A percentile compares a stretch with the other conserved stretches of the same genome.
Conservation (phyloP, 2,797 vertebrate species). For the Vireo griseus region DNA sequence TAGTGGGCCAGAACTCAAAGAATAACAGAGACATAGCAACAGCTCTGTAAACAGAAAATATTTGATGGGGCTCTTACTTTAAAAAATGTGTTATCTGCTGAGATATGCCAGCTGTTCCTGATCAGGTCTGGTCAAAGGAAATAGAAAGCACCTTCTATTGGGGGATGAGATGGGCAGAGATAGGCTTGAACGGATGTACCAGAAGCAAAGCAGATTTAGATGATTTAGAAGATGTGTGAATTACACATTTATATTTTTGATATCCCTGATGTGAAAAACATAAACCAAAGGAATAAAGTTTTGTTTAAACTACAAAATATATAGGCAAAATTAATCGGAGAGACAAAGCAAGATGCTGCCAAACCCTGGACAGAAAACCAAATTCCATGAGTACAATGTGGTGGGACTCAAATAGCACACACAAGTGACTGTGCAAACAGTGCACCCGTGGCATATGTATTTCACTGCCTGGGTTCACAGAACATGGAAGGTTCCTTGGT, state of each 20-base stretch:
- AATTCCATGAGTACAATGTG: not conserved
- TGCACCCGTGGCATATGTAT: not conserved
- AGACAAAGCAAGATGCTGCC: not conserved
- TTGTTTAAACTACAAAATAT: not conserved
- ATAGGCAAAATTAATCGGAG: not conserved
- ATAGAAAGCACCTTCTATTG: not conserved
- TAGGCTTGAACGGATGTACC: not conserved
- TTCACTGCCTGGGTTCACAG: not conserved
- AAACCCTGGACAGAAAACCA: not conserved
- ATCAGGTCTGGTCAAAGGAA: not conserved
- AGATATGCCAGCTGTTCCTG: not conserved
- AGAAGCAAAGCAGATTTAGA: not conserved
- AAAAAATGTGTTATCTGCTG: not conserved
- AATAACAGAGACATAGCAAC: not conserved
- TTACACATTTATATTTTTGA: not conserved
- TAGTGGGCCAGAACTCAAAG: not conserved
- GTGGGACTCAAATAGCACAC: not conserved
- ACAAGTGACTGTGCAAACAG: fast-evolving
- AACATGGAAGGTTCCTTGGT: not conserved
- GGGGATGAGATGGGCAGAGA: not conserved
- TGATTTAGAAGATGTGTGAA: not conserved
- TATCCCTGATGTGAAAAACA: not conserved
- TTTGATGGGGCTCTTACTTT: not conserved
- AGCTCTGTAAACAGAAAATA: not conserved
- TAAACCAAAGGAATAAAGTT: not conserved